These are phyloP conservation scores for Rhagologus leucostigma DNA, from an alignment of 2,113 vertebrate species.

Conservation along the genomic window DNA sequence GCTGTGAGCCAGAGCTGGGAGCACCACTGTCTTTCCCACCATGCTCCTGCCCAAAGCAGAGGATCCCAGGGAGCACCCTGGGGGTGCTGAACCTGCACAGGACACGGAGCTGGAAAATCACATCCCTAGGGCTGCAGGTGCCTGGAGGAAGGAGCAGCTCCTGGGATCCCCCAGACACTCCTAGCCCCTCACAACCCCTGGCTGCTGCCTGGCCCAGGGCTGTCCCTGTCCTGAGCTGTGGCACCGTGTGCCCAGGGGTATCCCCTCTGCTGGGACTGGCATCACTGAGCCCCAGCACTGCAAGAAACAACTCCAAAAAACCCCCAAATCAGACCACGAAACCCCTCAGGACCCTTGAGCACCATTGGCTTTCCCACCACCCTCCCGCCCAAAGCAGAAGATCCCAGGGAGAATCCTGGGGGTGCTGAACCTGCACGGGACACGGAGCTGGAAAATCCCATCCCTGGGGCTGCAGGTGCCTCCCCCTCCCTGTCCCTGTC, in stretches of 20 bases:
- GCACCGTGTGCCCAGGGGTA: not conserved
- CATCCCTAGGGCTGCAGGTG: not conserved
- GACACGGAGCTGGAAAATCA: not conserved
- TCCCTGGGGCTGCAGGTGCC: not conserved
- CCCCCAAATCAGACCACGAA: not conserved
- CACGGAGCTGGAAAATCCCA: not conserved
- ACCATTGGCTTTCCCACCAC: not conserved
- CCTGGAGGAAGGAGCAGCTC: too few species aligned
- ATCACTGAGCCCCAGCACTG: not conserved
- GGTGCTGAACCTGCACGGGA: not conserved
- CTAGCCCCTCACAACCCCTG: too few species aligned
- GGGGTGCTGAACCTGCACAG: not conserved
- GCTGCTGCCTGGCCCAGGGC: too few species aligned
- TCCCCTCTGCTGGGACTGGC: not conserved
- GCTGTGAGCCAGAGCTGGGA: not conserved
- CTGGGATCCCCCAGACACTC: too few species aligned
- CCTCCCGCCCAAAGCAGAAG: not conserved
- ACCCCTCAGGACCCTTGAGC: too few species aligned
- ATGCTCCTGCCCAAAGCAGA: not conserved
- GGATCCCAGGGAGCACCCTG: not conserved
- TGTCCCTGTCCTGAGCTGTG: too few species aligned
- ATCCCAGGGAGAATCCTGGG: not conserved
- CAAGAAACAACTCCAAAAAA: not conserved
- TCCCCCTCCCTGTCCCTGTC: not conserved
- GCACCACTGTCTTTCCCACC: not conserved